A percentile compares a stretch with the other conserved stretches of the same genome.
These are phyloP conservation scores for Setophaga kirtlandii DNA, from an alignment of 2,113 vertebrate genomes.

Conservation along the genomic window DNA sequence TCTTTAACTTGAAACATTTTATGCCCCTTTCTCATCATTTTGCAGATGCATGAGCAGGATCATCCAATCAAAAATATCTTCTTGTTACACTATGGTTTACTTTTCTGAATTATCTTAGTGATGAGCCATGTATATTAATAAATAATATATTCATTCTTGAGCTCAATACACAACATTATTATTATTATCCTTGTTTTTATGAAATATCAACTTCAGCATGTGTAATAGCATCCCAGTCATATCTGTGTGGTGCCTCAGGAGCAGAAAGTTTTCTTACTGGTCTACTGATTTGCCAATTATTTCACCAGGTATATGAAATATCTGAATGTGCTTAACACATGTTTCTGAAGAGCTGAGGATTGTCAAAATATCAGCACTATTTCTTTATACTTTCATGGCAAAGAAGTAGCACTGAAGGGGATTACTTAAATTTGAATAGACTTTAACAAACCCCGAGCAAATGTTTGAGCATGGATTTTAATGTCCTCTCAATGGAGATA, in stretches of 20 bases:
- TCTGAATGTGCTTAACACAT: not conserved
- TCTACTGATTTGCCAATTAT: not conserved
- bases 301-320: not conserved
- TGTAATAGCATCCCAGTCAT: not conserved
- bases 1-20: not conserved
- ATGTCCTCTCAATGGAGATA: not conserved
- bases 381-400: not conserved
- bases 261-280: not conserved
- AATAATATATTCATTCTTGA: not conserved
- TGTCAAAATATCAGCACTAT: not conserved
- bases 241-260: not conserved
- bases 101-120: not conserved
- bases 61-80: not conserved
- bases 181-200: not conserved
- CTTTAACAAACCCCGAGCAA: not conserved
- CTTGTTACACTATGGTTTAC: not conserved
- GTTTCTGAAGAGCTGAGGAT: not conserved
- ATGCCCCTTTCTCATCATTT: not conserved
- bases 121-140: not conserved
- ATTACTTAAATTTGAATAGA: not conserved
- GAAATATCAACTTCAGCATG: not conserved
- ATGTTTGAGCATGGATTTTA: not conserved
- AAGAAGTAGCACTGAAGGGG: not conserved
- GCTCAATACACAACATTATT: not conserved
- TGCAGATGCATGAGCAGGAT: not conserved